These are phyloP conservation scores for Drosophila lacteicornis DNA, from an alignment of 1,140 invertebrate genomes.

Conservation along the genomic window DNA sequence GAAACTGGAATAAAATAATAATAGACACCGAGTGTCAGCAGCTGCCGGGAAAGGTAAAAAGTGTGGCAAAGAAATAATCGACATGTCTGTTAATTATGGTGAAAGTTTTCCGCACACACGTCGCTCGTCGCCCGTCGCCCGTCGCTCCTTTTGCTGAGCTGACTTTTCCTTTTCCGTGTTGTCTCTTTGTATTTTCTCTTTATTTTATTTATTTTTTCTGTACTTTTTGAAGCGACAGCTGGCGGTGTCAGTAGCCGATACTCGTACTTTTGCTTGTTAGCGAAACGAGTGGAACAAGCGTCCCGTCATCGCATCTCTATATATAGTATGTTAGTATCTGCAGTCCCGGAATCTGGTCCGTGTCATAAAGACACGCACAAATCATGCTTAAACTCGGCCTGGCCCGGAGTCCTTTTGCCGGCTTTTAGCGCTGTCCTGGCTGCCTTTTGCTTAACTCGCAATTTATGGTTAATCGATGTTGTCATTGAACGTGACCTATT, in stretches of 20 bases:
- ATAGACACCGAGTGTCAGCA: constrained; percentile 49
- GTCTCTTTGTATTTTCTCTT: constrained; percentile 19
- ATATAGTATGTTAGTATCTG: constrained; percentile 21
- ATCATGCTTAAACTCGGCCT: constrained; percentile 74
- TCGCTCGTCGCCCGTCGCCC: constrained; percentile 1
- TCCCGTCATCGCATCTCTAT: constrained; percentile 37
- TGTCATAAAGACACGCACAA: constrained; percentile 83
- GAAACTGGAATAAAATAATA: constrained; percentile 59
- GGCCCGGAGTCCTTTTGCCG: constrained; percentile 19
- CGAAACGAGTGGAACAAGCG: constrained; percentile 49
- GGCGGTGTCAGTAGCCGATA: constrained; percentile 53
- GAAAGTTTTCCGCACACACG: constrained; percentile 69
- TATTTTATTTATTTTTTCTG: constrained; percentile 38
- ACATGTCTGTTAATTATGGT: constrained; percentile 83
- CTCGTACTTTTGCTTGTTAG: constrained; percentile 60
- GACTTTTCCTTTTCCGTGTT: constrained; percentile 41
- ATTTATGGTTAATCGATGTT: constrained; percentile 85
- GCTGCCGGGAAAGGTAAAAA: constrained; percentile 77
- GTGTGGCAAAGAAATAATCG: constrained; percentile 77
- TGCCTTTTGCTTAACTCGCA: constrained; percentile 84
- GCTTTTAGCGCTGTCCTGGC: constrained; percentile 58
- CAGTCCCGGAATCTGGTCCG: constrained; percentile 41
- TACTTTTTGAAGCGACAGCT: constrained; percentile 65
- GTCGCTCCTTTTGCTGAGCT: constrained; percentile 53
- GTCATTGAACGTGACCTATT: constrained; percentile 84